Base-by-base conservation (phyloP, 2,888 invertebrate species). In the Colostygia pectinataria region DNA sequence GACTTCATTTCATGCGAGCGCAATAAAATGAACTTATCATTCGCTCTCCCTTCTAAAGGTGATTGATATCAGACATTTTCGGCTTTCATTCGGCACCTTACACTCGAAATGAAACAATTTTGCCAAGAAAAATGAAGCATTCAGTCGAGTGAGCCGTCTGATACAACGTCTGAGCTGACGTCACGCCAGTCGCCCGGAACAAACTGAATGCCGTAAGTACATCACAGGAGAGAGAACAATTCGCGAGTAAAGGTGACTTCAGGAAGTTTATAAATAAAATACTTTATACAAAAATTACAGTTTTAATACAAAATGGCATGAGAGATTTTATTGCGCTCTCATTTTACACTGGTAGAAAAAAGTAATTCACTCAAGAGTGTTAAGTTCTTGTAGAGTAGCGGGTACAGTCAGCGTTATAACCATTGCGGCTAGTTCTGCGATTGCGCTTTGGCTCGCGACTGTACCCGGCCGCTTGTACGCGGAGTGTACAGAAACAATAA, bases 281-380 rank as follows among this genome's bases (percentile, higher is more conserved):
- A 54, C 55, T 51, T 44, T 40, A 12, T 55, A 60, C 54, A 61
- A 57, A 61, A 60, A 53, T 51, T 54, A 43, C 37, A 50, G 50
- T 55, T 61, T 56, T 53, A 61, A 56, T 57, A 54, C 55, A 20
- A 57, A 46, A 56, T 53, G 60, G 51, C 54, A 14, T 51, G 54
- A 58, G 57, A 57, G 50, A 54, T 50, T 55, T 54, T 51, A 54
- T 57, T 57, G 54, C 57, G 56, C 60, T 58, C 60, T 58, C 60
- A 56, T 50, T 48, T 27, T 45, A 54, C 52, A 53, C 42, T 42
- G 40, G 54, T 45, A 45, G n/a, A n/a, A 41, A 53, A 36, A 51
- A 53, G 52, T 44, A 38, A 52, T 44, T 23, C 27, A 32, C 12
- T 14, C 28, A 12, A 14, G 8, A 24, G 36, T 38, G 34, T 10